Conservation (phyloP, 2,888 invertebrate genomes). For the Pterostichus madidus region DNA sequence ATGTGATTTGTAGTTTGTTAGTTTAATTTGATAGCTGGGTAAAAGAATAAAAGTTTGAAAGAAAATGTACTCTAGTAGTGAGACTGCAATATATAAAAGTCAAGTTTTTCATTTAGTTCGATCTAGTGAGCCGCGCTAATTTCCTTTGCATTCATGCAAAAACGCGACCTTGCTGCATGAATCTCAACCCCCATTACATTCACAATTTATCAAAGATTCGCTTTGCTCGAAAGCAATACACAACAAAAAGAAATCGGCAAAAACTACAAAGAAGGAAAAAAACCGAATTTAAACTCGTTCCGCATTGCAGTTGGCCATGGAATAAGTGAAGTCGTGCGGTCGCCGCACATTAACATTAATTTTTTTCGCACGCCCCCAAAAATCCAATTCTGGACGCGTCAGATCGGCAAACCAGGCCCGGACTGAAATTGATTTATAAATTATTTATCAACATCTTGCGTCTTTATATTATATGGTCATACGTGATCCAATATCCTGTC, state of each 20-base stretch:
- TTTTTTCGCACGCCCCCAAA: slow-evolving; percentile 16
- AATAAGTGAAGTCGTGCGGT: slow-evolving; percentile 1
- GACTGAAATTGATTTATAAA: slow-evolving; percentile 59
- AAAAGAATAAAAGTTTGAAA: slow-evolving; percentile 24
- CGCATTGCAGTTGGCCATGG: background rate
- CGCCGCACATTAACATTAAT: slow-evolving; percentile 29
- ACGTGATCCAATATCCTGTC: slow-evolving; percentile 50
- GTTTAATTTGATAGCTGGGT: background rate
- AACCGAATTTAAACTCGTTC: background rate
- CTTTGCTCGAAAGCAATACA: slow-evolving; percentile 21
- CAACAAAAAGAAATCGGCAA: background rate
- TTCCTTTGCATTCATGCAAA: slow-evolving; percentile 50
- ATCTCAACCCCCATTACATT: slow-evolving; percentile 38
- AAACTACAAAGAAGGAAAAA: too few species aligned
- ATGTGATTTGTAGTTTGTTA: background rate
- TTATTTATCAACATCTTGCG: slow-evolving; percentile 53
- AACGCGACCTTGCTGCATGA: slow-evolving; percentile 25
- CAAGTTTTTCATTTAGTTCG: slow-evolving; percentile 24
- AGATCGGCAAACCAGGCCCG: slow-evolving; percentile 17
- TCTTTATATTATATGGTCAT: slow-evolving; percentile 50
- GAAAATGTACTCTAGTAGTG: slow-evolving; percentile 38
- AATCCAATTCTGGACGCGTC: slow-evolving; percentile 42
- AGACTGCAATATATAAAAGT: slow-evolving; percentile 30
- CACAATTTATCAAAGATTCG: slow-evolving; percentile 53
- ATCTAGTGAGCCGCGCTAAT: slow-evolving; percentile 22